Conservation (phyloP, 2,113 vertebrate genomes). For the Esox niger region DNA sequence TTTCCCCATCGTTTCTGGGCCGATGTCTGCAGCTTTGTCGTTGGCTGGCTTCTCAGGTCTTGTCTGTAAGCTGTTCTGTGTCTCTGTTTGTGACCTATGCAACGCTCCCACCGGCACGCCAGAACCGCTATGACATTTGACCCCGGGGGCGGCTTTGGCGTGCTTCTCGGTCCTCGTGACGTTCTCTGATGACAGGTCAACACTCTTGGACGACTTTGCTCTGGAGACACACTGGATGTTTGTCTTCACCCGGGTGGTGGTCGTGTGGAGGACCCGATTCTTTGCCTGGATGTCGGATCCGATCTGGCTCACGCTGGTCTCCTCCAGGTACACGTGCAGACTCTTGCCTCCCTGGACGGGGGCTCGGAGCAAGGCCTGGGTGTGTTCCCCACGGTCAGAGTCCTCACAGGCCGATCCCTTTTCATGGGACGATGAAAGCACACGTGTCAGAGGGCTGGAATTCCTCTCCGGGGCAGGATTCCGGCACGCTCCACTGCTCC, state of each 20-base stretch:
- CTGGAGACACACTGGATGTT: constrained; percentile 41
- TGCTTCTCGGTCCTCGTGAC: constrained; percentile 8
- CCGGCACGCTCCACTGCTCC: constrained; percentile 31
- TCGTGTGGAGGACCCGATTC: constrained; percentile 35
- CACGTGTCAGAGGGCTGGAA: constrained; percentile 61
- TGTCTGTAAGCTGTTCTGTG: neutral
- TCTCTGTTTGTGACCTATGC: constrained; percentile 38
- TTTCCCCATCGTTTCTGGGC: constrained; percentile 59
- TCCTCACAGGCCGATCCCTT: constrained; percentile 39
- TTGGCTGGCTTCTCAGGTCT: constrained; percentile 14
- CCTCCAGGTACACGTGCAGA: constrained; percentile 66
- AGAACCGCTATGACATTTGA: constrained; percentile 18
- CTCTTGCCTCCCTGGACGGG: constrained; percentile 40
- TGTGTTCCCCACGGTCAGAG: constrained; percentile 33
- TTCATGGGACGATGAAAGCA: constrained; percentile 22
- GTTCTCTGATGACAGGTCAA: constrained; percentile 14
- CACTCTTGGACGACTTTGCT: constrained; percentile 25
- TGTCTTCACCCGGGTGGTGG: constrained; percentile 41
- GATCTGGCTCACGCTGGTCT: constrained; percentile 55
- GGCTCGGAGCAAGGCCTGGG: constrained; percentile 13
- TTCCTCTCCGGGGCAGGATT: constrained; percentile 44
- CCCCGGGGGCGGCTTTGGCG: neutral
- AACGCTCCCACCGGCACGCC: constrained; percentile 45
- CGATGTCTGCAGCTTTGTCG: constrained; percentile 35
- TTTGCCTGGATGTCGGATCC: constrained; percentile 11